Evolutionary conservation across 2,888 invertebrate genomes (phyloP), one percentile per base, ranked within the genome.

Genomic region (Pristionchus fissidentatus): DNA sequence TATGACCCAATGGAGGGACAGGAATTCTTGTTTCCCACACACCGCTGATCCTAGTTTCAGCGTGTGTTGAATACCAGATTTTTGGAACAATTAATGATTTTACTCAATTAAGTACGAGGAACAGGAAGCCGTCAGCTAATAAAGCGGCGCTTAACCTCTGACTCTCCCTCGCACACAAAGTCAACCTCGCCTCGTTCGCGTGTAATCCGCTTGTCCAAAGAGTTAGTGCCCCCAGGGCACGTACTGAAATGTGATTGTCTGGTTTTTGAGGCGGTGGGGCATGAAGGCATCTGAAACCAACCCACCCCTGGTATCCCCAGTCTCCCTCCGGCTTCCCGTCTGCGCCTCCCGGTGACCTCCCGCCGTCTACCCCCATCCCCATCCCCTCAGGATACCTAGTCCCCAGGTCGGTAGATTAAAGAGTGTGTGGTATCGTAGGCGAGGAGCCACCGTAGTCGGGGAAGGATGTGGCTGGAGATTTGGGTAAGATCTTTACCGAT

Each of bases 141-240:
- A 38, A 35, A 66, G 66, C 38, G 29, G n/a, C n/a, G n/a, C n/a
- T n/a, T n/a, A n/a, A n/a, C n/a, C n/a, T n/a, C n/a, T n/a, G n/a
- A n/a, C n/a, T n/a, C 26, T 38, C 38, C 35, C 8, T 3, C 57
- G n/a, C 3, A 57, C 8, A 19, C 19, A 19, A 38, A n/a, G 38
- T 66, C 41, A 66, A 66, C 66, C 66, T n/a, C n/a, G n/a, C 66
- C 41, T n/a, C 15, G 38, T 10, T 35, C 38, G 66, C 66, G 13
- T 22, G n/a, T 66, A 66, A 66, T 29, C 66, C 38, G 66, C 66
- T 66, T 66, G 66, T 66, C 41, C 66, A n/a, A n/a, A n/a, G n/a
- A n/a, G 22, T 7, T 32, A 19, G 26, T 38, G 66, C n/a, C 22
- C n/a, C 19, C 66, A 22, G 38, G 8, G 62, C 26, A 15, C 41